phyloP scores from a whole-genome alignment of 2,888 invertebrate species.

The Thecophora atra region DNA sequence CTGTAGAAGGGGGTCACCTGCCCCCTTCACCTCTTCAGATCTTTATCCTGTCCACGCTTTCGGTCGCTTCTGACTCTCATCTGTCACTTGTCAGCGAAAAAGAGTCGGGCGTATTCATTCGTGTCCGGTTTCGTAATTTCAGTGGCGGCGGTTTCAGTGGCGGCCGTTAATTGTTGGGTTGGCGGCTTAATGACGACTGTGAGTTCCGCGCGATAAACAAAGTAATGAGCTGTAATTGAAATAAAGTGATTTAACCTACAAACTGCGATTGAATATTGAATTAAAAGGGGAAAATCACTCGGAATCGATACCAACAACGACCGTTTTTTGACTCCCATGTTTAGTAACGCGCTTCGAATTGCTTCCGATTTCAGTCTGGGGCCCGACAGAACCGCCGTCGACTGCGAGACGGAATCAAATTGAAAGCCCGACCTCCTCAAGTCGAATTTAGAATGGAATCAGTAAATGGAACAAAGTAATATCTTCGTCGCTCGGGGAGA shows the following conservation, averaged over 20 bases:
- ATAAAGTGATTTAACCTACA: background rate
- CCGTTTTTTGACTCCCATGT: background rate
- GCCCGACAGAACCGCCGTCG: background rate
- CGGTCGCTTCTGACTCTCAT: background rate
- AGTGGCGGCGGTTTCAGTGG: background rate
- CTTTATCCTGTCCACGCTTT: conserved; percentile 8
- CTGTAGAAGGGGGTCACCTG: too few species aligned
- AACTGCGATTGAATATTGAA: background rate
- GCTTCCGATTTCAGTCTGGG: background rate
- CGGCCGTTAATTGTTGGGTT: background rate
- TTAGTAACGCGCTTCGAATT: background rate
- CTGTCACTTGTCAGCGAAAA: conserved; percentile 13
- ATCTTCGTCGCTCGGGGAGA: too few species aligned
- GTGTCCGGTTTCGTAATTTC: background rate
- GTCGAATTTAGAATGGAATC: conserved; percentile 5
- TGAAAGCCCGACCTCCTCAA: background rate
- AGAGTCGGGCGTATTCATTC: background rate
- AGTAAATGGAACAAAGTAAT: background rate
- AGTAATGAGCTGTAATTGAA: background rate
- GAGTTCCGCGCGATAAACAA: conserved; percentile 6
- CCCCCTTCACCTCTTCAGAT: background rate
- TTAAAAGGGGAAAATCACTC: background rate
- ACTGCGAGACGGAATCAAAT: conserved; percentile 10
- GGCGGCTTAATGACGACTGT: conserved; percentile 16
- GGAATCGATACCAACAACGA: background rate